phyloP scores from a whole-genome alignment of 1,140 invertebrate species.

The Dysdera silvatica region DNA sequence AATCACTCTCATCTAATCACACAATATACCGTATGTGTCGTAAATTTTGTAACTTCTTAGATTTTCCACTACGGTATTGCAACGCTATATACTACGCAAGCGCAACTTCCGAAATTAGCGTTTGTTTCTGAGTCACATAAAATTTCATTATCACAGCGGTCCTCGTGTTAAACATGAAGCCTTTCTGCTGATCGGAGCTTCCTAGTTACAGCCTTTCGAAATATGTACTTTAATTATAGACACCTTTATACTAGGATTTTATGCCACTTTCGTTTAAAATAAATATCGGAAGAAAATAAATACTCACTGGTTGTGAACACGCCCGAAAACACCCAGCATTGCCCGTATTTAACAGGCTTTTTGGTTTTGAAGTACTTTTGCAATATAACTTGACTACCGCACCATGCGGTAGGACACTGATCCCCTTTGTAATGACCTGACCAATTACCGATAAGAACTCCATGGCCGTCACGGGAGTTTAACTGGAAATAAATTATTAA shows the following conservation, averaged over 20 bases:
- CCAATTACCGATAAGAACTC: slow-evolving; percentile 62
- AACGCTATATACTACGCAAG: too few species aligned
- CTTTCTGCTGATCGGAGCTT: too few species aligned
- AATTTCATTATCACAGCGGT: too few species aligned
- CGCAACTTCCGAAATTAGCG: too few species aligned
- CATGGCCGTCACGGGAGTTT: slow-evolving; percentile 51
- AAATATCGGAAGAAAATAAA: not conserved
- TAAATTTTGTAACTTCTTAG: too few species aligned
- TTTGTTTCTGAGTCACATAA: too few species aligned
- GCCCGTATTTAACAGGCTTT: slow-evolving; percentile 61
- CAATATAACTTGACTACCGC: slow-evolving; percentile 56
- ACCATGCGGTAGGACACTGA: slow-evolving; percentile 53
- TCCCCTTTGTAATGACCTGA: slow-evolving; percentile 62
- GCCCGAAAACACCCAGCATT: slow-evolving; percentile 70
- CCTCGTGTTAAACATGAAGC: too few species aligned
- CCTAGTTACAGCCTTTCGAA: too few species aligned
- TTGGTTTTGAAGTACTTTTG: slow-evolving; percentile 53
- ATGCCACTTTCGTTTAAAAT: not conserved
- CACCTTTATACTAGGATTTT: not conserved
- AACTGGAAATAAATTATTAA: not conserved
- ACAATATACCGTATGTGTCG: too few species aligned
- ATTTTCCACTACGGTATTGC: too few species aligned
- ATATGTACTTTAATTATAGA: too few species aligned
- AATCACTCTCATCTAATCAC: too few species aligned
- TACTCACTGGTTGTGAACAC: slow-evolving; percentile 56